Conservation (phyloP, 2,888 invertebrate species). For the Machimus rusticus region DNA sequence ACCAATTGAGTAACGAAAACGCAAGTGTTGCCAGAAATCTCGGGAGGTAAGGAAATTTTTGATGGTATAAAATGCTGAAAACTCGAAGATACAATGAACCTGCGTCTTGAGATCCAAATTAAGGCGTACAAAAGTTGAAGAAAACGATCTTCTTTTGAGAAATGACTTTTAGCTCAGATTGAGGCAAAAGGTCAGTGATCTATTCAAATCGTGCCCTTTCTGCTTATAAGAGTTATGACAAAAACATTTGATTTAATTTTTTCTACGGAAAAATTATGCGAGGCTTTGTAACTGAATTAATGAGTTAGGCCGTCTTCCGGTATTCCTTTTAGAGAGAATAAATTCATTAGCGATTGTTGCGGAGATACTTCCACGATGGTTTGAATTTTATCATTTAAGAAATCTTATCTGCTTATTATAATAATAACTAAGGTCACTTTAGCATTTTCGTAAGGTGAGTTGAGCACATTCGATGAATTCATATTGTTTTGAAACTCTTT, state of each 20-base stretch:
- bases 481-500: no score
- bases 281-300: neutral
- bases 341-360: neutral
- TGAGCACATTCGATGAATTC: neutral
- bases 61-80: neutral
- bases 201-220: neutral
- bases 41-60: neutral
- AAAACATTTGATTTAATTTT: neutral
- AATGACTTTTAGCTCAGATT: neutral
- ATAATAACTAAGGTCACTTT: neutral
- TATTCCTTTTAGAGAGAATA: neutral
- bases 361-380: neutral
- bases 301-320: neutral
- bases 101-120: neutral
- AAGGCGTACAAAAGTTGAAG: neutral
- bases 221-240: neutral
- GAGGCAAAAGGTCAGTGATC: neutral
- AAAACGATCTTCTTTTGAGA: neutral
- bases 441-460: neutral
- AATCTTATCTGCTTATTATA: neutral
- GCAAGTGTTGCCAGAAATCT: constrained; percentile 7
- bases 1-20: neutral
- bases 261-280: neutral
- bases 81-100: neutral
- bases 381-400: neutral